Percentiles rank a stretch among this genome's conserved stretches.
Conservation (phyloP, 1,140 invertebrate species). For the Oreohelix idahoensis region DNA sequence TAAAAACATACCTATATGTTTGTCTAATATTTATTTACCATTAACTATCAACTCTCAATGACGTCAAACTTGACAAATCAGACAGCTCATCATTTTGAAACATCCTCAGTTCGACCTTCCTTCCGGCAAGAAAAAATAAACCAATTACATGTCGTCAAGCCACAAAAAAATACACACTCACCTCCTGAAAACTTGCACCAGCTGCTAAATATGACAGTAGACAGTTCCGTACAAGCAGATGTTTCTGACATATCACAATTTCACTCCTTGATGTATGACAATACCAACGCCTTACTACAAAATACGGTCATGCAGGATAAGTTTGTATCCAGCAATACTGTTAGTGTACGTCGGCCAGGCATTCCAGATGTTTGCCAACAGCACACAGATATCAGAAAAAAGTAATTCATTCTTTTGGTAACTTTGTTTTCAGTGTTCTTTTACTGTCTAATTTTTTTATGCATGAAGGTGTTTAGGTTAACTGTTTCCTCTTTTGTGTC, state of each 20-base stretch:
- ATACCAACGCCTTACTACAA: neutral
- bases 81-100: neutral
- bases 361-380: neutral
- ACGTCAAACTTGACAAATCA: neutral
- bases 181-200: neutral
- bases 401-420: neutral
- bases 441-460: too few relatives aligned
- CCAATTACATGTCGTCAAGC: neutral
- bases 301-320: neutral
- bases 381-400: neutral
- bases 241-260: neutral
- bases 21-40: too few relatives aligned
- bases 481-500: too few relatives aligned
- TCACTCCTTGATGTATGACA: constrained; percentile 1
- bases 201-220: neutral
- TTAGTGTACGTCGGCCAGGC: neutral
- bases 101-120: neutral
- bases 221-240: neutral
- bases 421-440: too few relatives aligned
- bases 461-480: too few relatives aligned
- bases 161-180: neutral
- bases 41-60: neutral
- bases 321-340: neutral
- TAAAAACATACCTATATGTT: too few relatives aligned
- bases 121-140: neutral